These are phyloP conservation scores for Cheirogaleus major DNA, from an alignment of 2,797 vertebrate species.

Conservation along the genomic window DNA sequence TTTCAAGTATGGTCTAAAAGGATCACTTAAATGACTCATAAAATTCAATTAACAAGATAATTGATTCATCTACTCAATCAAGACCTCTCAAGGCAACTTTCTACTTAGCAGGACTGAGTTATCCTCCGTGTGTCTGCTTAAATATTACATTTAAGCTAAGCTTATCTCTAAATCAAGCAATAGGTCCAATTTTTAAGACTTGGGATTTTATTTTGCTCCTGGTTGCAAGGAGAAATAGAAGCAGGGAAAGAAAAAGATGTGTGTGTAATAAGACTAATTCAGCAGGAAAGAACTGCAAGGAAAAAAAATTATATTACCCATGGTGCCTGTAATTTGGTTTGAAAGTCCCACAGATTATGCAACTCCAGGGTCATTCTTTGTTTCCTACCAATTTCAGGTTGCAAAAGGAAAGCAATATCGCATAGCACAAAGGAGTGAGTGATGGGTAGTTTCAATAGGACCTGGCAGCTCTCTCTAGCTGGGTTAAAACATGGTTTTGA, in stretches of 20 bases:
- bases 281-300: conserved; percentile 60
- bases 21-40: background rate
- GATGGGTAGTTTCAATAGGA: background rate
- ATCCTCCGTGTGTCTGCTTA: background rate
- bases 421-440: background rate
- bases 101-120: background rate
- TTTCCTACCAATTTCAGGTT: conserved; percentile 54
- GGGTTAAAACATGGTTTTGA: conserved; percentile 22
- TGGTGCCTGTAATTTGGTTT: conserved; percentile 51
- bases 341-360: conserved; percentile 59
- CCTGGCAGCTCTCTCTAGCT: background rate
- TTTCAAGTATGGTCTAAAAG: conserved; percentile 24
- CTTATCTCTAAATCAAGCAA: conserved; percentile 52
- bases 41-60: conserved; percentile 27
- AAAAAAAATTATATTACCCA: conserved; percentile 17
- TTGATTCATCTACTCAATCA: conserved; percentile 24
- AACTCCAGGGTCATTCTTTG: background rate
- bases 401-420: background rate
- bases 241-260: background rate
- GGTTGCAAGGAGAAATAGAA: background rate
- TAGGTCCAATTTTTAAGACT: conserved; percentile 8
- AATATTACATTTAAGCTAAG: conserved; percentile 12
- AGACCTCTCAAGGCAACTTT: conserved; percentile 28
- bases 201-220: conserved; percentile 29
- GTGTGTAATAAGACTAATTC: conserved; percentile 53